These are phyloP conservation scores for Oconnorella tubifera DNA, from an alignment of 2,888 invertebrate genomes.

Conservation along the genomic window DNA sequence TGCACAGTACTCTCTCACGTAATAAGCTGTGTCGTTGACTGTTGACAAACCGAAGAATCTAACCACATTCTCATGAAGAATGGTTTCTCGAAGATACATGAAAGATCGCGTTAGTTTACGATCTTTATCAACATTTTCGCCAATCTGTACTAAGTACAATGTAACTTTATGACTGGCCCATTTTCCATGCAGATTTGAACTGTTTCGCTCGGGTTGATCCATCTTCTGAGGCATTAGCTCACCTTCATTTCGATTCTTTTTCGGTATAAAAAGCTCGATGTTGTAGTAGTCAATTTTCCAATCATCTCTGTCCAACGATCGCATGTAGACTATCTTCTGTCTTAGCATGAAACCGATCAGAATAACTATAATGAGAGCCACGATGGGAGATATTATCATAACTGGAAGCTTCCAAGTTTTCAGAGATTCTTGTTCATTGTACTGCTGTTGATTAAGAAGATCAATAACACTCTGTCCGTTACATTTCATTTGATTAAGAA, in stretches of 20 bases:
- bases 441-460: slow-evolving; percentile 36
- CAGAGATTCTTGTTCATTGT: slow-evolving; percentile 29
- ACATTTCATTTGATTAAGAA: background rate
- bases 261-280: slow-evolving; percentile 13
- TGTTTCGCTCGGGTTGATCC: background rate
- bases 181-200: background rate
- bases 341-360: slow-evolving; percentile 37
- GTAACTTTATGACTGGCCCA: slow-evolving; percentile 5
- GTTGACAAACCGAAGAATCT: slow-evolving; percentile 46
- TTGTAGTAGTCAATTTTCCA: slow-evolving; percentile 26
- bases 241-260: background rate
- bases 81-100: slow-evolving; percentile 37
- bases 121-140: background rate
- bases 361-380: slow-evolving; percentile 28
- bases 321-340: slow-evolving; percentile 37
- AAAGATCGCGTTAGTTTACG: slow-evolving; percentile 2
- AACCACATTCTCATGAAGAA: slow-evolving; percentile 43
- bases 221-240: too few relatives aligned
- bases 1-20: slow-evolving; percentile 41
- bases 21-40: slow-evolving; percentile 34
- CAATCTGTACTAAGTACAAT: background rate
- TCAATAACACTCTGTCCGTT: slow-evolving; percentile 35
- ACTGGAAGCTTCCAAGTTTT: slow-evolving; percentile 40
- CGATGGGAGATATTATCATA: slow-evolving; percentile 32
- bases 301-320: slow-evolving; percentile 33